Conservation (phyloP, 92 coral and sea anemone species). For the Heliopora coerulea region DNA sequence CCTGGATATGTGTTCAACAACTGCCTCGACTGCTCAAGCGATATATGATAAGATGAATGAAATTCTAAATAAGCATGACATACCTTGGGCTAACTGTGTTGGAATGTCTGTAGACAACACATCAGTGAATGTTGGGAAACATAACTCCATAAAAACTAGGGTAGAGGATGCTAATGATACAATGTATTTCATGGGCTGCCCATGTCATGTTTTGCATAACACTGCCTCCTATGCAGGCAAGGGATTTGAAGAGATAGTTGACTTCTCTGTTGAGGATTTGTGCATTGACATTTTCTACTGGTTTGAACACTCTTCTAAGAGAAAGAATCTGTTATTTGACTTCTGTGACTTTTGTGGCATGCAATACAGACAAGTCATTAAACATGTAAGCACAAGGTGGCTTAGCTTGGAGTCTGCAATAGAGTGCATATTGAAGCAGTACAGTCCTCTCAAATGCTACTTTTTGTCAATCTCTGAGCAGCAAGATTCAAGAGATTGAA, state of each 20-base stretch:
- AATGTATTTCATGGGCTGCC: slow-evolving; percentile 58
- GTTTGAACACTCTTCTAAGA: slow-evolving; percentile 59
- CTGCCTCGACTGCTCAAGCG: slow-evolving; percentile 49
- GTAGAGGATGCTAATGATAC: slow-evolving; percentile 54
- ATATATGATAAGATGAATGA: slow-evolving; percentile 46
- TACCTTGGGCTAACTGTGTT: slow-evolving; percentile 56
- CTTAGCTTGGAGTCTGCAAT: slow-evolving; percentile 62
- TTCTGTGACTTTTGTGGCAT: slow-evolving; percentile 60
- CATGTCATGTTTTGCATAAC: slow-evolving; percentile 53
- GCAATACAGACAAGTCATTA: slow-evolving; percentile 51
- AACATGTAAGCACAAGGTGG: slow-evolving; percentile 62
- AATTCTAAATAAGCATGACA: slow-evolving; percentile 27
- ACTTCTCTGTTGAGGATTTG: slow-evolving; percentile 59
- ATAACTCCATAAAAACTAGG: slow-evolving; percentile 60
- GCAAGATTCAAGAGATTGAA: slow-evolving; percentile 52
- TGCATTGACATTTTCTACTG: slow-evolving; percentile 60
- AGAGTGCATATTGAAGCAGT: slow-evolving; percentile 50
- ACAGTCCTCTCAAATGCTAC: slow-evolving; percentile 55
- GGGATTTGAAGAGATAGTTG: slow-evolving; percentile 47
- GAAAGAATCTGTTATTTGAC: slow-evolving; percentile 43
- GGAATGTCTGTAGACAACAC: slow-evolving; percentile 51
- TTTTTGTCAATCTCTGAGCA: slow-evolving; percentile 40
- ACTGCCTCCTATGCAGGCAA: slow-evolving; percentile 56
- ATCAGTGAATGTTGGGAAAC: too few species aligned
- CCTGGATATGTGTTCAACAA: slow-evolving; percentile 61